Base-by-base conservation (phyloP, 2,797 vertebrate genomes). In the Mormyrus proboscirostris region DNA sequence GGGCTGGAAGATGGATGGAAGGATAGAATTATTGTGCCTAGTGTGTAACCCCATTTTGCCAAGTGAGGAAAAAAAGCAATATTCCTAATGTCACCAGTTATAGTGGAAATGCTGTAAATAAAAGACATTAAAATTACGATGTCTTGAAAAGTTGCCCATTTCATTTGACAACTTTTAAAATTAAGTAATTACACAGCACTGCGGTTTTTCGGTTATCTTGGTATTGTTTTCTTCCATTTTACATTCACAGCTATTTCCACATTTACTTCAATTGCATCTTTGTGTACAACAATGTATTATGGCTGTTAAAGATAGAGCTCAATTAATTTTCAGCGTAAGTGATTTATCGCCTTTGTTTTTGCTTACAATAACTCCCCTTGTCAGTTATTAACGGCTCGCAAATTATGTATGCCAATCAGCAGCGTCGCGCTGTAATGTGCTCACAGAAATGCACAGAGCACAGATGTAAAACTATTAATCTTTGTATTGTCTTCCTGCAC, bases 331-430 rank as follows among this genome's bases (percentile, higher is more conserved):
- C 50, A 59, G 25, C 19, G 2, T 69, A 88, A 88, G 44, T 65
- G 29, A 62, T 47, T 88, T 62, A 65, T 62, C 19, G 33, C 12
- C 38, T 22, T 41, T 47, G 33, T 88, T 62, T 88, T 47, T 12
- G 4, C 29, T 41, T 55, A 62, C 33, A 62, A 62, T 62, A 69
- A 41, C 16, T 62, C 59, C 16, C 33, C 57, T 44, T 62, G 86
- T 88, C 55, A 62, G n/a, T 69, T 65, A 69, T 62, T 88, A 69
- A 62, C 33, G 44, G 55, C 47, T 50, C 12, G 51, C 49, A 41
- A 86, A 86, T 50, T 49, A 85, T 12, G 82, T 51, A 51, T 85
- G 82, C 44, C 84, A 86, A 14, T 86, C 84, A 86, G 51, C 49
- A 2, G 84, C 50, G 5, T 2, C 1, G 49, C 8, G 14, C 25